Conservation (phyloP, 2,113 vertebrate species). For the Pseudolaguvia tuberculata region DNA sequence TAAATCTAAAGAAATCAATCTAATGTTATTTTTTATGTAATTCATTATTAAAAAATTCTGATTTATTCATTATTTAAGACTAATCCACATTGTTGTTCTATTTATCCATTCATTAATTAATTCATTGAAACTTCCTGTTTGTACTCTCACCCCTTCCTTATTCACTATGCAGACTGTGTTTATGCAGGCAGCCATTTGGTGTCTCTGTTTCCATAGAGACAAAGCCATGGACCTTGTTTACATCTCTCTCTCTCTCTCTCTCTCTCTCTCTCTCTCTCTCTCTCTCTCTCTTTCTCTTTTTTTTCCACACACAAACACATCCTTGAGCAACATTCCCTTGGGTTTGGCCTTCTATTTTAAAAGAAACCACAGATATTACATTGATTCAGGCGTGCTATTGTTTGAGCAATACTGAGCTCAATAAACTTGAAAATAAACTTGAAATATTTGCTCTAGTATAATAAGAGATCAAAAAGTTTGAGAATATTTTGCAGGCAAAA, state of each 20-base stretch:
- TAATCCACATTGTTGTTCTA: neutral
- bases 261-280: slow-evolving; percentile 2
- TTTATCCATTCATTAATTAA: slow-evolving; percentile 12
- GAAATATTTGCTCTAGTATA: neutral
- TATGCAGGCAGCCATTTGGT: slow-evolving; percentile 60
- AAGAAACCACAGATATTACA: slow-evolving; percentile 33
- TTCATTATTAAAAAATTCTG: neutral
- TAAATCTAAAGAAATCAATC: neutral
- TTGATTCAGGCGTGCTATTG: slow-evolving; percentile 30
- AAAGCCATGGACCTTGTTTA: slow-evolving; percentile 26
- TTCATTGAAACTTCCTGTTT: slow-evolving; percentile 20
- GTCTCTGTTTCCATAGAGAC: slow-evolving; percentile 66
- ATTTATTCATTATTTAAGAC: slow-evolving; percentile 1
- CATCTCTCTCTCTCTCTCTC: slow-evolving; percentile 6
- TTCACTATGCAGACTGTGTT: slow-evolving; percentile 13
- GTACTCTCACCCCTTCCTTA: slow-evolving; percentile 1
- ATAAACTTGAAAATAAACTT: slow-evolving; percentile 7
- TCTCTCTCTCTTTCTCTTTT: neutral
- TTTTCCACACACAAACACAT: neutral
- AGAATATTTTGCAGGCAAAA: neutral
- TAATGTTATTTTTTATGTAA: neutral
- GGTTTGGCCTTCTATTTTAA: slow-evolving; percentile 36
- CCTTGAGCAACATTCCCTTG: slow-evolving; percentile 27
- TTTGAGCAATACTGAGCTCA: slow-evolving; percentile 27
- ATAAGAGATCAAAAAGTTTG: neutral